Conservation (phyloP, 2,888 invertebrate genomes). For the Pogonocherus hispidulus region DNA sequence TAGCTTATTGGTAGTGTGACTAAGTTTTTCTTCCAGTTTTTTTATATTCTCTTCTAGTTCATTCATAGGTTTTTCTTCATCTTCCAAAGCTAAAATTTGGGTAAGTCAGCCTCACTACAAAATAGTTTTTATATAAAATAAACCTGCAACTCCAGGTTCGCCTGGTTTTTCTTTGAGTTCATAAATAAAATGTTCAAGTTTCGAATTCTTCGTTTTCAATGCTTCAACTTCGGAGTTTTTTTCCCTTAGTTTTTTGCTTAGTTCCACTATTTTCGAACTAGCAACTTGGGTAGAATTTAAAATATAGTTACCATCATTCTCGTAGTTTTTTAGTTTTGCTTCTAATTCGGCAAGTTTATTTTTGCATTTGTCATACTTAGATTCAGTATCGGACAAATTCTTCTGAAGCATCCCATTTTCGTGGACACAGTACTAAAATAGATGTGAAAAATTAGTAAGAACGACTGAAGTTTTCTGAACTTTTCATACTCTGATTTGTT, state of each 20-base stretch:
- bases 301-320: conserved; percentile 68
- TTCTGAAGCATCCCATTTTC: conserved; percentile 73
- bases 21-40: conserved; percentile 75
- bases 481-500: conserved; percentile 72
- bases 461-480: conserved; percentile 4
- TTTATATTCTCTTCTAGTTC: conserved; percentile 73
- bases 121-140: neutral
- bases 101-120: too few relatives aligned
- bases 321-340: conserved; percentile 68
- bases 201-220: conserved; percentile 73
- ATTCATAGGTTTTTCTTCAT: conserved; percentile 42
- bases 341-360: conserved; percentile 58
- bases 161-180: conserved; percentile 61
- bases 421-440: conserved; percentile 70
- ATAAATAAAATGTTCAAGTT: conserved; percentile 71
- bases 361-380: conserved; percentile 35
- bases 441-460: conserved; percentile 8
- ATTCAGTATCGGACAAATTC: conserved; percentile 67
- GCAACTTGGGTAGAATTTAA: conserved; percentile 72
- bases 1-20: conserved; percentile 74
- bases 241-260: conserved; percentile 78
- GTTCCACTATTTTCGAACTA: conserved; percentile 76
- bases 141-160: conserved; percentile 26
- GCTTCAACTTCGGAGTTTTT: conserved; percentile 75
- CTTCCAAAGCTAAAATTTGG: conserved; percentile 14